A percentile compares a stretch with the other conserved stretches of the same genome.
phyloP scores from a whole-genome alignment of 2,113 vertebrate genomes.

The Indri indri region DNA sequence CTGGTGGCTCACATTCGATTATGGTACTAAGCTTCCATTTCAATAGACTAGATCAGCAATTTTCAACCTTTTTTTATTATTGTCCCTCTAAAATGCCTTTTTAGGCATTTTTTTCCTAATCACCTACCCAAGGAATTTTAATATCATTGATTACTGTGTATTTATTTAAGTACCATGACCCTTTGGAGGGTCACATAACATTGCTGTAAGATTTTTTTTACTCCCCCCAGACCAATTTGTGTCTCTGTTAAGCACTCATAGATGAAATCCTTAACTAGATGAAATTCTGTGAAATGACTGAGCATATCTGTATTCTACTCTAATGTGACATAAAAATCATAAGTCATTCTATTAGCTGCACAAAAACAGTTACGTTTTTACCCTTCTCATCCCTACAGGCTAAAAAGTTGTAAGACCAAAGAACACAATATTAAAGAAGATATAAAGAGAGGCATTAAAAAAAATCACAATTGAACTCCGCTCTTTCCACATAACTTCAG shows the following conservation, averaged over 20 bases:
- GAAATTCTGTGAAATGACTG: neutral
- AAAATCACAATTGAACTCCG: neutral
- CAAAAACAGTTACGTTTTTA: neutral
- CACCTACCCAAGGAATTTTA: neutral
- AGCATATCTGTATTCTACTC: neutral
- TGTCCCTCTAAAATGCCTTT: neutral
- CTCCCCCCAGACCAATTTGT: neutral
- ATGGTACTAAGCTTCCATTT: neutral
- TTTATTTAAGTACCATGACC: neutral
- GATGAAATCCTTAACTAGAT: neutral
- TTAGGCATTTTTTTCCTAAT: neutral
- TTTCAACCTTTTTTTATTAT: neutral
- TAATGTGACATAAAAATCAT: neutral
- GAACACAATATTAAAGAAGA: neutral
- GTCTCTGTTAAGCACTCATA: neutral
- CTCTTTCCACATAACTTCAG: constrained; percentile 30
- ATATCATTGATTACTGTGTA: neutral
- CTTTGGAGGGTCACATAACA: neutral
- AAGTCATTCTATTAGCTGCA: neutral
- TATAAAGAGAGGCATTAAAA: neutral
- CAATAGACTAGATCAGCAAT: neutral
- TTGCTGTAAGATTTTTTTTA: neutral
- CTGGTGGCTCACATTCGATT: neutral
- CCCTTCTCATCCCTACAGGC: neutral
- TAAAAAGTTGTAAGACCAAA: constrained; percentile 28